Conservation (phyloP, 1,140 invertebrate genomes). For the Drosophila auraria region DNA sequence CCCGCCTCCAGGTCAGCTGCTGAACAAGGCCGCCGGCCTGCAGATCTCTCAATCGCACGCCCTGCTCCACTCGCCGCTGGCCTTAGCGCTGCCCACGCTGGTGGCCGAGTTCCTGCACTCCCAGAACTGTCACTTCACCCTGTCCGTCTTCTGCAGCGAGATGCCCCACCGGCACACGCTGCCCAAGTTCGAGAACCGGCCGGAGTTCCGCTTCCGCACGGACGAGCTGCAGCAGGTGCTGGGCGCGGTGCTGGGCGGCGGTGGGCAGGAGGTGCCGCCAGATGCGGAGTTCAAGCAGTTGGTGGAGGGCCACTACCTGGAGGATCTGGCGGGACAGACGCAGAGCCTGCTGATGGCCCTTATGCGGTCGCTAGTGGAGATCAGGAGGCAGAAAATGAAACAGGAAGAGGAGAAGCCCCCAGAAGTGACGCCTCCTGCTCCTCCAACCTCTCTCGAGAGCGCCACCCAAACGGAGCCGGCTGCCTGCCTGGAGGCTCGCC, state of each 20-base stretch:
- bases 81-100: conserved; percentile 68
- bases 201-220: conserved; percentile 61
- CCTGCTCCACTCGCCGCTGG: conserved; percentile 55
- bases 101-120: conserved; percentile 80
- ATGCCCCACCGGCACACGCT: conserved; percentile 66
- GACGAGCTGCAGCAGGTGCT: conserved; percentile 64
- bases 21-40: conserved; percentile 32
- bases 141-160: conserved; percentile 80
- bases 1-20: conserved; percentile 35
- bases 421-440: too few relatives aligned
- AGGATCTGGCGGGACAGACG: conserved; percentile 18
- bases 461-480: conserved; percentile 33
- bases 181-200: conserved; percentile 62
- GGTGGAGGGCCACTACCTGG: conserved; percentile 39
- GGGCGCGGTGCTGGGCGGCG: conserved; percentile 35
- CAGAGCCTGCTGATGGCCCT: conserved; percentile 61
- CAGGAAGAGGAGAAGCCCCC: neutral
- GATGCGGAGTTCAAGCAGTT: neutral
- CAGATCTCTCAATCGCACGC: conserved; percentile 15
- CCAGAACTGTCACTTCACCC: conserved; percentile 76
- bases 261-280: neutral
- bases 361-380: conserved; percentile 50
- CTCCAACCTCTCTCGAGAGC: neutral
- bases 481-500: conserved; percentile 18
- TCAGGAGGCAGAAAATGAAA: neutral